Evolutionary conservation across 2,888 invertebrate species (phyloP).

Genomic region (Lamellibrachia satsuma): DNA sequence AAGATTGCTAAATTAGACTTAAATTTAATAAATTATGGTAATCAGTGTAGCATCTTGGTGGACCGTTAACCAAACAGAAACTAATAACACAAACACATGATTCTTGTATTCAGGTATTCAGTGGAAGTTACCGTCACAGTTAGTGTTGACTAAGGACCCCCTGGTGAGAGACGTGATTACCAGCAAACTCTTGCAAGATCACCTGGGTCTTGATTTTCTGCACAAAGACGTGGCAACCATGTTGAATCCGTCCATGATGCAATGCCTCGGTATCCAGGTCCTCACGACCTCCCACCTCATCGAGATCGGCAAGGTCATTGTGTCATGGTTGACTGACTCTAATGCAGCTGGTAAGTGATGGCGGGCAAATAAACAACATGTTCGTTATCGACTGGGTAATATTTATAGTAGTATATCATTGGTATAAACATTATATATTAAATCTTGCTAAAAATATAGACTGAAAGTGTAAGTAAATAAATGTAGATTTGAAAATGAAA

Average conservation of each 20-base stretch:
- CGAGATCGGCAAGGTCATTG: conserved; percentile 50
- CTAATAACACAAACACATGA: not conserved
- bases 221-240: conserved; percentile 52
- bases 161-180: conserved; percentile 56
- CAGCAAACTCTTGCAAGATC: conserved; percentile 51
- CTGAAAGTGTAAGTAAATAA: too few relatives aligned
- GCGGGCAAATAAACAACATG: not conserved
- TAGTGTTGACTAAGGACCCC: conserved; percentile 52
- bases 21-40: not conserved
- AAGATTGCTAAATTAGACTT: too few relatives aligned
- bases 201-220: conserved; percentile 58
- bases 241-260: conserved; percentile 51
- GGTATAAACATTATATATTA: too few relatives aligned
- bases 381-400: too few relatives aligned
- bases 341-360: not conserved
- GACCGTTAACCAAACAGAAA: not conserved
- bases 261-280: conserved; percentile 58
- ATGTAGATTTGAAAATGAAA: too few relatives aligned
- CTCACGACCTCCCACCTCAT: conserved; percentile 57
- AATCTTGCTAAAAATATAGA: too few relatives aligned
- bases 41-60: not conserved
- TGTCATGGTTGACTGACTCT: conserved; percentile 23
- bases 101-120: conserved; percentile 34
- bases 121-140: conserved; percentile 62
- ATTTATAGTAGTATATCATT: too few relatives aligned